Evolutionary conservation across 2,113 vertebrate genomes (phyloP).

Genomic region (Oncorhynchus clarkii): DNA sequence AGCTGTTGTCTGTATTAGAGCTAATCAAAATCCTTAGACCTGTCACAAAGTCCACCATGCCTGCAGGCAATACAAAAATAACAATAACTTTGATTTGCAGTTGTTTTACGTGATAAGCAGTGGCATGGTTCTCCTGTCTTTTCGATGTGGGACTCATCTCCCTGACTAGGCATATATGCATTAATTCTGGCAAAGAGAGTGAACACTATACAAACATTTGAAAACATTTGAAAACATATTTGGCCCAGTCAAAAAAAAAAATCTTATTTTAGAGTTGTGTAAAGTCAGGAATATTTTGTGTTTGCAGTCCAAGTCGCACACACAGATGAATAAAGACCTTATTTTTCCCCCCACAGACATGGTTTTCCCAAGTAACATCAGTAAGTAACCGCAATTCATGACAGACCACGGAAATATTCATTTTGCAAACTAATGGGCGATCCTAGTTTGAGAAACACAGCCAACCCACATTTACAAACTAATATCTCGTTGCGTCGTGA

Average conservation of each 20-base stretch:
- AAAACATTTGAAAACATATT: neutral
- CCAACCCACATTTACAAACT: too few species aligned
- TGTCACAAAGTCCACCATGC: too few species aligned
- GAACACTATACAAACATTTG: neutral
- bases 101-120: neutral
- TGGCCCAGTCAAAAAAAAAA: neutral
- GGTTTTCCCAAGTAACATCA: too few species aligned
- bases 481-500: too few species aligned
- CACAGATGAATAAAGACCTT: neutral
- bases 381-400: too few species aligned
- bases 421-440: too few species aligned
- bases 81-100: neutral
- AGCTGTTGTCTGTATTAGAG: too few species aligned
- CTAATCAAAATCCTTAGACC: too few species aligned
- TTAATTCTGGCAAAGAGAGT: neutral
- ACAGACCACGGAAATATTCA: too few species aligned
- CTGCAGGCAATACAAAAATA: neutral
- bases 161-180: neutral
- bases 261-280: neutral
- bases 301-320: neutral
- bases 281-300: neutral
- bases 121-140: neutral
- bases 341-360: neutral
- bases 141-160: neutral
- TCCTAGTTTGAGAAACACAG: too few species aligned